These are phyloP conservation scores for Synergus gifuensis DNA, from an alignment of 2,888 invertebrate genomes.

Conservation along the genomic window DNA sequence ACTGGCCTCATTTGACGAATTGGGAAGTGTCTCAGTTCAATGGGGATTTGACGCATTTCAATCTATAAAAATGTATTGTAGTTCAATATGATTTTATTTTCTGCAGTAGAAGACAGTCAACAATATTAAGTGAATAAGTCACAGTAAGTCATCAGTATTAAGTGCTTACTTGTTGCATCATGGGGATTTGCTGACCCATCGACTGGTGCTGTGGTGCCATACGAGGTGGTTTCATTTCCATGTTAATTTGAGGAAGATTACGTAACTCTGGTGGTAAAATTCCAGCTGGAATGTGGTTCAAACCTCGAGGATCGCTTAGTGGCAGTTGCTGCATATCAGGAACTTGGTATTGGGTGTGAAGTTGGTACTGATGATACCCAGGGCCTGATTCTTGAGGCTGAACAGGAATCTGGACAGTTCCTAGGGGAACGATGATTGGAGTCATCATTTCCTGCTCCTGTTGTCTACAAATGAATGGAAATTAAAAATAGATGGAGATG, in stretches of 20 bases:
- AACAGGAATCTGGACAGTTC: constrained; percentile 71
- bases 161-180: constrained; percentile 58
- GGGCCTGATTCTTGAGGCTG: constrained; percentile 66
- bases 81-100: no score
- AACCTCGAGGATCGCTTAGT: constrained; percentile 67
- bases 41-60: constrained; percentile 77
- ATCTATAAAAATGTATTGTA: constrained; percentile 55
- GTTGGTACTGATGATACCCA: constrained; percentile 70
- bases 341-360: constrained; percentile 71
- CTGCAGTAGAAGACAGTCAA: no score
- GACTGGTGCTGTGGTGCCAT: constrained; percentile 52
- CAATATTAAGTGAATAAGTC: no score
- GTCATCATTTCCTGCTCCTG: constrained; percentile 73
- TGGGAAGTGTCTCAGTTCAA: constrained; percentile 79
- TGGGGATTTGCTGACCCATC: constrained; percentile 58
- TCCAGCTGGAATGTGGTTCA: constrained; percentile 69
- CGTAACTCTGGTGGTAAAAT: constrained; percentile 67
- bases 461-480: constrained; percentile 58
- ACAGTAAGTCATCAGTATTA: neutral
- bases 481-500: constrained; percentile 16
- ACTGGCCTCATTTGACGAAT: constrained; percentile 80
- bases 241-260: constrained; percentile 67
- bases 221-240: constrained; percentile 71
- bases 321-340: constrained; percentile 72
- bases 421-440: constrained; percentile 73